Evolutionary conservation across 2,797 vertebrate species (phyloP).

Genomic region (Bradypodion ventrale): DNA sequence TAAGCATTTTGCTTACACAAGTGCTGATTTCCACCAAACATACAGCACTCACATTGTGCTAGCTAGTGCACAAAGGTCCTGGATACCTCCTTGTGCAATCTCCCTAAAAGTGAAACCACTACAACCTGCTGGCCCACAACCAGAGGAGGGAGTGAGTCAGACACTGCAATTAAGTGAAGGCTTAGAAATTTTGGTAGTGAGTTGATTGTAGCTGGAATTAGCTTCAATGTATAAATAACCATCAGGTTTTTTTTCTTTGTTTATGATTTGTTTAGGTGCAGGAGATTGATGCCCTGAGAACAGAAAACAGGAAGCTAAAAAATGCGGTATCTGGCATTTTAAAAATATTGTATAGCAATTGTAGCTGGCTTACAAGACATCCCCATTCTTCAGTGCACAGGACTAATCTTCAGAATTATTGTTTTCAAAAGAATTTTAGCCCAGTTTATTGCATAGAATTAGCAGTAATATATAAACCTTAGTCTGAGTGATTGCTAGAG

Average conservation of each 20-base stretch:
- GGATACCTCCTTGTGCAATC: no score
- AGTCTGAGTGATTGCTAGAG: neutral
- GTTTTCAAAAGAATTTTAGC: neutral
- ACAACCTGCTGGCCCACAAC: no score
- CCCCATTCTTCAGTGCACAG: neutral
- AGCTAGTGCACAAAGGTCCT: no score
- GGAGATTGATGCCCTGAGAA: conserved; percentile 50
- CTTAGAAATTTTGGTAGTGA: neutral
- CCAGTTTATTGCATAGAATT: neutral
- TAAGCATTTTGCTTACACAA: no score
- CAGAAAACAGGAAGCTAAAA: conserved; percentile 56
- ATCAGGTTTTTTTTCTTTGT: neutral
- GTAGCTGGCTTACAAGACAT: neutral
- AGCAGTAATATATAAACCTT: neutral
- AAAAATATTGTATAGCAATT: conserved; percentile 12
- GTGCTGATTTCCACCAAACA: no score
- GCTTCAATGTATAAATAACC: neutral
- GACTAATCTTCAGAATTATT: neutral
- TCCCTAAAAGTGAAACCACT: no score
- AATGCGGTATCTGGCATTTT: conserved; percentile 27
- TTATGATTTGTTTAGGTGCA: conserved; percentile 11
- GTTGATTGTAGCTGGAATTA: neutral
- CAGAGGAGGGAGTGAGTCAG: neutral
- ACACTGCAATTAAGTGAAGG: neutral
- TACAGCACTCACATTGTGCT: no score